These are phyloP conservation scores for Volucella inflata DNA, from an alignment of 2,888 invertebrate genomes.

Conservation along the genomic window DNA sequence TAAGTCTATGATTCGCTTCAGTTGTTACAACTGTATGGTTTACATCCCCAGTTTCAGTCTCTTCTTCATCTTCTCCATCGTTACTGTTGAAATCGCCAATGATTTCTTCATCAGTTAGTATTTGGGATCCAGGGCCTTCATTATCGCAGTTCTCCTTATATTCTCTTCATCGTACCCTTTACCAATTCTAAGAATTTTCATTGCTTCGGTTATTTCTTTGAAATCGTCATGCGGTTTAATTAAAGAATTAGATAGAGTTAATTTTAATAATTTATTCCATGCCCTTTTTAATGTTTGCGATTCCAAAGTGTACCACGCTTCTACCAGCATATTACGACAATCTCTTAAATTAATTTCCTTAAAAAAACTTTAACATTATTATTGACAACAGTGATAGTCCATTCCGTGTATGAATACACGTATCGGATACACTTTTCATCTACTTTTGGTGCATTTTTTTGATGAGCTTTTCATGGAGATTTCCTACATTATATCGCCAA, in stretches of 20 bases:
- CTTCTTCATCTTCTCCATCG: slow-evolving; percentile 6
- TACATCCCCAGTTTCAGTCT: slow-evolving; percentile 10
- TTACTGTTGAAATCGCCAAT: slow-evolving; percentile 11
- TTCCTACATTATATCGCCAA: too few species aligned
- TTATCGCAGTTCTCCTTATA: background rate
- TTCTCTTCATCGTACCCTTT: background rate
- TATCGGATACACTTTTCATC: too few species aligned
- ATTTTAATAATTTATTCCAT: slow-evolving; percentile 11
- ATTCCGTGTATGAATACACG: too few species aligned
- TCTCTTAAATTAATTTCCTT: background rate
- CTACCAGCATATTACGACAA: slow-evolving; percentile 11
- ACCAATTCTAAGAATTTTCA: background rate
- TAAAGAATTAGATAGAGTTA: slow-evolving; percentile 2
- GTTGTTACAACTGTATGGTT: too few species aligned
- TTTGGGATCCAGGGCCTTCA: slow-evolving; percentile 2
- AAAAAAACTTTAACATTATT: too few species aligned
- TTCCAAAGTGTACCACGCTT: slow-evolving; percentile 3
- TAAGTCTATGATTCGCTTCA: too few species aligned
- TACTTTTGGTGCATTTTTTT: too few species aligned
- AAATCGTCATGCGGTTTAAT: slow-evolving; percentile 2
- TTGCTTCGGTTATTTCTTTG: slow-evolving; percentile 12
- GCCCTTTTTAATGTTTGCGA: background rate
- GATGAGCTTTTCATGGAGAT: too few species aligned
- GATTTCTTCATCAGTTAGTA: slow-evolving; percentile 8
- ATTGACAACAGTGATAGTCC: too few species aligned